Percentiles rank a stretch among this genome's conserved stretches.
Conservation (phyloP, 2,888 invertebrate genomes). For the Belgica antarctica region DNA sequence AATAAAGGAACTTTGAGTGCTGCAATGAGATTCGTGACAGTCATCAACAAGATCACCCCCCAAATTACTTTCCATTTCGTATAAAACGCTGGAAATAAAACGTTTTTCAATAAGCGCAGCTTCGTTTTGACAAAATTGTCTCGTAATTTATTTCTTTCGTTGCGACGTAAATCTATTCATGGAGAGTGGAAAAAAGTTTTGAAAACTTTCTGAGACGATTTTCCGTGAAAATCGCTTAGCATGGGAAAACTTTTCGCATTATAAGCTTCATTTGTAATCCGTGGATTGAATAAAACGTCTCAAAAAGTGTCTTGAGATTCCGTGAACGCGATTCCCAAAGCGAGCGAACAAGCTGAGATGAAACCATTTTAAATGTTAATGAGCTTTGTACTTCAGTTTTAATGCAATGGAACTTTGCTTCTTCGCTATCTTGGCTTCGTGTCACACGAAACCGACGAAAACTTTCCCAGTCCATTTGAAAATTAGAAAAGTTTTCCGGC, state of each 20-base stretch:
- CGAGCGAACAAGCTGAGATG: not conserved
- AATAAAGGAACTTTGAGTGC: constrained; percentile 35
- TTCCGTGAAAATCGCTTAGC: no score
- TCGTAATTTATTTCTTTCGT: constrained; percentile 33
- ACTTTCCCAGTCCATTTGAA: constrained; percentile 8
- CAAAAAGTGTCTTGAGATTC: not conserved
- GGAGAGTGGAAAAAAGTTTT: not conserved
- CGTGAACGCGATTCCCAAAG: not conserved
- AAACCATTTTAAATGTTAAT: constrained; percentile 42
- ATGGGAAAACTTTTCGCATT: constrained; percentile 34
- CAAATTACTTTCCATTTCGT: not conserved
- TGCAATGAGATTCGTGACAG: constrained; percentile 33
- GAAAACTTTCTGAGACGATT: not conserved
- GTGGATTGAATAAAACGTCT: not conserved
- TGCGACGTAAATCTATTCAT: constrained; percentile 8
- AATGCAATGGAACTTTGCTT: constrained; percentile 27
- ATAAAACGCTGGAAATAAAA: not conserved
- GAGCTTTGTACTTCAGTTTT: constrained; percentile 28
- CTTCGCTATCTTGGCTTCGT: not conserved
- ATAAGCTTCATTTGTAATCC: constrained; percentile 34
- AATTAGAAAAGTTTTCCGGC: constrained; percentile 40
- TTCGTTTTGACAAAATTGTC: constrained; percentile 10
- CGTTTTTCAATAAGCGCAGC: constrained; percentile 9
- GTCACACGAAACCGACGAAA: constrained; percentile 21
- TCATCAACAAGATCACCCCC: not conserved